Base-by-base conservation (phyloP, 2,797 vertebrate genomes). In the Crax fasciolata region DNA sequence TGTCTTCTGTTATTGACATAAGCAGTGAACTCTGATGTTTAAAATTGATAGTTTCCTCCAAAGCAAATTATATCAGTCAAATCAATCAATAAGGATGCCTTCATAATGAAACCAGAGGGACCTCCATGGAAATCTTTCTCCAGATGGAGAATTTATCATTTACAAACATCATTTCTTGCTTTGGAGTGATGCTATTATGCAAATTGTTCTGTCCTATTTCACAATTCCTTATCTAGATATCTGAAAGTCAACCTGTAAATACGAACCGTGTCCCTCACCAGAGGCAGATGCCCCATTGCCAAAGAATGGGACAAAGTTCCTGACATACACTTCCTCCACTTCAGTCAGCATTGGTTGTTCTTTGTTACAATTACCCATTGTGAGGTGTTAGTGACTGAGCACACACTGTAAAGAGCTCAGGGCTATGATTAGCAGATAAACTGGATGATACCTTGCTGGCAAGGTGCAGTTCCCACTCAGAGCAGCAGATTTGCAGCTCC, bases 41-140 rank as follows among this genome's bases (percentile, higher is more conserved):
- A 83, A 92, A 94, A 77, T 83, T 76, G 32, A 75, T 74, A 32
- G 63, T 32, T 91, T 94, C 44, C 85, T 96, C 84, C 83, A 88
- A 92, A 88, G 63, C 32, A 91, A 92, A 94, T 90, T 81, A 88
- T 81, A 62, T 30, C 82, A 76, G 66, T 88, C 55, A 82, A 84
- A 90, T 27, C 52, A 94, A 91, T 93, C 93, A 91, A 87, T 97
- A 88, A 94, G 0, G 13, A 59, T 84, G 90, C 88, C 62, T 70
- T 44, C 14, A 63, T 78, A 94, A 93, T 55, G 73, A 91, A 91
- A 72, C 78, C 74, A 41, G 55, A 63, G 94, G 74, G 76, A 86
- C 13, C 58, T 66, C 23, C 13, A 51, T 2, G 21, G 41, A 87
- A 86, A 79, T 78, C 44, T 59, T 86, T 86, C 72, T 73, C 55